A percentile compares a stretch with the other conserved stretches of the same genome.
Evolutionary conservation across 1,140 invertebrate species (phyloP).

Genomic region (Saccostrea echinata): DNA sequence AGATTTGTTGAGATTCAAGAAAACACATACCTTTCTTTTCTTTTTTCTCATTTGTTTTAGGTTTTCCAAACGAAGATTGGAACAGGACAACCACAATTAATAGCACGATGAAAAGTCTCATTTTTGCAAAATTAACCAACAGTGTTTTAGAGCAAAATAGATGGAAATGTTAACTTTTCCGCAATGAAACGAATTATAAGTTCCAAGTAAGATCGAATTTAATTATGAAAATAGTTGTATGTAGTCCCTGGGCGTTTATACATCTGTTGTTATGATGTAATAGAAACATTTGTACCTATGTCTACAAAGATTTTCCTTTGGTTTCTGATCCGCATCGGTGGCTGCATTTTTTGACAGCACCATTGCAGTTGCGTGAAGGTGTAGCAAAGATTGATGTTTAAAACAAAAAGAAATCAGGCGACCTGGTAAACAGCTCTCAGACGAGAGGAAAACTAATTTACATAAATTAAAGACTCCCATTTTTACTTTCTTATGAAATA

Average conservation of each 20-base stretch:
- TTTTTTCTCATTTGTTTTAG: not conserved
- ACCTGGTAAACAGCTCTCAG: not conserved
- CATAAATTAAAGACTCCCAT: slow-evolving; percentile 22
- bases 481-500: not conserved
- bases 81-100: not conserved
- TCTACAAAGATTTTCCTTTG: not conserved
- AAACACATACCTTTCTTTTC: not conserved
- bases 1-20: not conserved
- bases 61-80: not conserved
- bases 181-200: not conserved
- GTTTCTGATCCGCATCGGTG: not conserved
- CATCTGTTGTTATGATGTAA: slow-evolving; percentile 23
- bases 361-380: not conserved
- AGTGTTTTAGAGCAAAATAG: not conserved
- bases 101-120: not conserved
- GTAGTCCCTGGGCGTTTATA: not conserved
- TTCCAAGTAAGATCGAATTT: slow-evolving; percentile 10
- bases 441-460: not conserved
- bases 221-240: slow-evolving; percentile 18
- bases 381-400: slow-evolving; percentile 18
- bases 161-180: not conserved
- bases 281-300: not conserved
- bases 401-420: not conserved
- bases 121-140: not conserved
- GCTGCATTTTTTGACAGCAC: slow-evolving; percentile 11